Base-by-base conservation (phyloP, 1,140 invertebrate genomes). In the Drosophila prosaltans region DNA sequence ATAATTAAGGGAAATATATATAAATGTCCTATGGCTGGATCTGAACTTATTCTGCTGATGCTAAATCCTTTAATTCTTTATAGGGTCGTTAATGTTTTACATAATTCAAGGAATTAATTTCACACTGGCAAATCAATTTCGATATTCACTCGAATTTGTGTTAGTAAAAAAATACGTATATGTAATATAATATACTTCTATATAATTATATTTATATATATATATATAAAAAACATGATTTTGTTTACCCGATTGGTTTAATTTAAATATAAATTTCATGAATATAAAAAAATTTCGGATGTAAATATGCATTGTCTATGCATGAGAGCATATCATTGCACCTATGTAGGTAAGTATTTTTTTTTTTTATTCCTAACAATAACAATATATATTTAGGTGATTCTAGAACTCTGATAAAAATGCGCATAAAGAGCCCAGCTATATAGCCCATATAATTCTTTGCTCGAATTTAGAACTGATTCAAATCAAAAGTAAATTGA, bases 191-290 rank as follows among this genome's bases (percentile, higher is more conserved):
- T 51, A 26, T 48, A 48, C 9, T 2, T 24, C 21, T 48, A 48
- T 48, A 48, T 24, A 26, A 26, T 3, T 26, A n/a, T 9, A 51
- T 16, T 16, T 16, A 16, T 16, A 16, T 16, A 16, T 16, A 16
- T 16, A 16, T 16, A 16, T 16, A 0, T 16, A 16, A 48, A 51
- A 51, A 51, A 51, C 45, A 51, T 26, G 21, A 26, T 26, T 51
- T 24, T 48, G 16, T 36, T 36, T 36, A 16, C 9, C 45, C 21
- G 21, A 51, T 51, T 51, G 1, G 10, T 26, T 9, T 51, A 51
- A 51, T 51, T 24, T 51, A 26, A 51, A 51, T 51, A 51, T 51
- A 51, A 51, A 51, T 51, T 51, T n/a, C 45, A 51, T 51, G 45
- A 26, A 24, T 26, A 26, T 51, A 10, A 51, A 26, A 21, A 21